Percentiles rank a stretch among this genome's conserved stretches.
These are phyloP conservation scores for Labeo calbasu DNA, from an alignment of 2,797 vertebrate species.

Conservation along the genomic window DNA sequence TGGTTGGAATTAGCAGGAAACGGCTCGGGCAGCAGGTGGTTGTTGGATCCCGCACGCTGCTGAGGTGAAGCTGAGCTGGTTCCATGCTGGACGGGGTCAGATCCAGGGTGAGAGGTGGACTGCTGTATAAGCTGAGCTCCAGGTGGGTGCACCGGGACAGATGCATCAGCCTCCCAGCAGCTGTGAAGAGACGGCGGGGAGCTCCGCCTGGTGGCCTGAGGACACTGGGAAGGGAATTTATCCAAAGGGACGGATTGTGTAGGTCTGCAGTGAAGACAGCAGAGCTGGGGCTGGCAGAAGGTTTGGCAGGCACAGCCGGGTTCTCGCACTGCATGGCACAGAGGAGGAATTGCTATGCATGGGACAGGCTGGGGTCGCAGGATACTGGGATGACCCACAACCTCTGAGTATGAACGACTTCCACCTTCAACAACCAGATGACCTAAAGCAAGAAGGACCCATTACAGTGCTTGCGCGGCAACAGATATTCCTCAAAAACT, in stretches of 20 bases:
- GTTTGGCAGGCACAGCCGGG: conserved; percentile 81
- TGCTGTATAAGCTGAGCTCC: conserved; percentile 72
- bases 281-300: conserved; percentile 79
- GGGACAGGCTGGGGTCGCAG: conserved; percentile 82
- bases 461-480: not conserved
- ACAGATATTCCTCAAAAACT: not conserved
- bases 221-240: conserved; percentile 68
- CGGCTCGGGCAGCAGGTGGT: conserved; percentile 77
- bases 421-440: conserved; percentile 87
- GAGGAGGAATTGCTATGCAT: conserved; percentile 75
- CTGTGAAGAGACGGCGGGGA: conserved; percentile 69
- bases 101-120: conserved; percentile 62
- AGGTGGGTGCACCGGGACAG: conserved; percentile 56
- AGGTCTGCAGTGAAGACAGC: conserved; percentile 85
- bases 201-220: conserved; percentile 69
- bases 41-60: conserved; percentile 60
- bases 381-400: conserved; percentile 72
- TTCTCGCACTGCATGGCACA: conserved; percentile 74
- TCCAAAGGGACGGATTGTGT: conserved; percentile 71
- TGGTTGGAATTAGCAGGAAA: conserved; percentile 75
- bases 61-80: conserved; percentile 57
- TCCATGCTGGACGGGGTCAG: conserved; percentile 61
- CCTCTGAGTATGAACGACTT: conserved; percentile 78
- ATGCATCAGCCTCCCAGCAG: conserved; percentile 70
- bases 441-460: conserved; percentile 75